phyloP scores from a whole-genome alignment of 2,888 invertebrate genomes.

The Portevinia maculata region DNA sequence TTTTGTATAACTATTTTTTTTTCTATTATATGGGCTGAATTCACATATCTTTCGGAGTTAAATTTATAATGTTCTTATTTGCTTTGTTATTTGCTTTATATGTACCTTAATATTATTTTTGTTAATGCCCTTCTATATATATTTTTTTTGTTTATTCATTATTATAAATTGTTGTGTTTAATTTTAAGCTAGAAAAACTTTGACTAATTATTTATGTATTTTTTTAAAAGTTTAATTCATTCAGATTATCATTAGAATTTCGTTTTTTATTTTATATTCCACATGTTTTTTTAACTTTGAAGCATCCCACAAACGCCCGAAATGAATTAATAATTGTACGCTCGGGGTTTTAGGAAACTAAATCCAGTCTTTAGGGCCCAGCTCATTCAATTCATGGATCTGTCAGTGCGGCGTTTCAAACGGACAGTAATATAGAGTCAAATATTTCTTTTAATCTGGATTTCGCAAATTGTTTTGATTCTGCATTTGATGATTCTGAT shows the following conservation, averaged over 20 bases:
- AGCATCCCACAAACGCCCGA: not conserved
- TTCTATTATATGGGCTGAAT: constrained; percentile 33
- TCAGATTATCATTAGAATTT: constrained; percentile 14
- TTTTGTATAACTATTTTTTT: constrained; percentile 25
- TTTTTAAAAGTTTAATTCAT: constrained; percentile 2
- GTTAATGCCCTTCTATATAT: constrained; percentile 40
- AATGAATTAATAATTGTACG: too few species aligned
- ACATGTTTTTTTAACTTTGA: constrained; percentile 4
- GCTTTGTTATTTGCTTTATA: constrained; percentile 17
- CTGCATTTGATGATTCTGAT: too few species aligned
- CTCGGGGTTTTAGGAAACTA: too few species aligned
- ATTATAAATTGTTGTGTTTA: constrained; percentile 12
- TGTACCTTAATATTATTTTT: constrained; percentile 29
- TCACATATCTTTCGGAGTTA: constrained; percentile 14
- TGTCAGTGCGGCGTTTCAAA: too few species aligned
- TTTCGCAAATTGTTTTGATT: too few species aligned
- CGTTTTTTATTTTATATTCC: constrained; percentile 6
- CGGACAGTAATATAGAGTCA: too few species aligned
- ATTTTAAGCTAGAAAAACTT: constrained; percentile 49
- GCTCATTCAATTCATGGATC: too few species aligned
- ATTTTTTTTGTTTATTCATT: constrained; percentile 28
- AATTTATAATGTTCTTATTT: constrained; percentile 14
- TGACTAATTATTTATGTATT: constrained; percentile 27
- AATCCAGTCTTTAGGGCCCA: too few species aligned
- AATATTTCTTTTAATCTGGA: too few species aligned